phyloP scores from a whole-genome alignment of 1,140 invertebrate species.

The Venturia canescens region DNA sequence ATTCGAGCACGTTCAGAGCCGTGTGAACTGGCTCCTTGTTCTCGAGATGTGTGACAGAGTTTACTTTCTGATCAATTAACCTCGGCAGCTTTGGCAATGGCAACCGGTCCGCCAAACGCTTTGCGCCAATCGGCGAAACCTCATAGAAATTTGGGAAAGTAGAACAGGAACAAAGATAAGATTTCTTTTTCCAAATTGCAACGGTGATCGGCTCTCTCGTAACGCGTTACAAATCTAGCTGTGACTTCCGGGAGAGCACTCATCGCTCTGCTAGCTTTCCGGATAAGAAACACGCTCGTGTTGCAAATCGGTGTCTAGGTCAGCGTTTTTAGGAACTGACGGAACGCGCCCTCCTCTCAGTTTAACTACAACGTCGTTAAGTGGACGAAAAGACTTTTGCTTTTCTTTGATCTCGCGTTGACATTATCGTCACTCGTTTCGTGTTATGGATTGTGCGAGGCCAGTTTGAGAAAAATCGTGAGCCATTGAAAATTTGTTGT shows the following conservation, averaged over 20 bases:
- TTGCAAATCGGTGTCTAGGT: constrained; percentile 60
- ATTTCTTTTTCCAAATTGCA: constrained; percentile 51
- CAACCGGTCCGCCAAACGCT: not conserved
- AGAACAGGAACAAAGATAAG: constrained; percentile 66
- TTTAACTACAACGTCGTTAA: constrained; percentile 25
- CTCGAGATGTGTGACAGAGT: not conserved
- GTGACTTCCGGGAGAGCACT: constrained; percentile 46
- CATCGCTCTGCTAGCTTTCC: constrained; percentile 30
- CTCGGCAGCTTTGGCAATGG: not conserved
- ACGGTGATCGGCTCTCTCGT: constrained; percentile 28
- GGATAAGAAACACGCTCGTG: constrained; percentile 39
- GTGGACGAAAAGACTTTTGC: constrained; percentile 28
- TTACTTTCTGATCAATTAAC: not conserved
- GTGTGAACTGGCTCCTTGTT: not conserved
- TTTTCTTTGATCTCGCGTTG: constrained; percentile 31
- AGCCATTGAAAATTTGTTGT: too few relatives aligned
- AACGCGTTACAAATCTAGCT: constrained; percentile 10
- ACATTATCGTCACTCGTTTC: not conserved
- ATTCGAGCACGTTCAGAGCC: too few relatives aligned
- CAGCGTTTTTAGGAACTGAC: constrained; percentile 46
- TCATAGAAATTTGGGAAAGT: constrained; percentile 52
- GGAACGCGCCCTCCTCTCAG: constrained; percentile 24
- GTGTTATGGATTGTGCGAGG: too few relatives aligned
- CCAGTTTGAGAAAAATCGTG: too few relatives aligned
- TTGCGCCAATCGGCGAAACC: not conserved